phyloP scores from a whole-genome alignment of 1,140 invertebrate genomes.

The Grapholita molesta region DNA sequence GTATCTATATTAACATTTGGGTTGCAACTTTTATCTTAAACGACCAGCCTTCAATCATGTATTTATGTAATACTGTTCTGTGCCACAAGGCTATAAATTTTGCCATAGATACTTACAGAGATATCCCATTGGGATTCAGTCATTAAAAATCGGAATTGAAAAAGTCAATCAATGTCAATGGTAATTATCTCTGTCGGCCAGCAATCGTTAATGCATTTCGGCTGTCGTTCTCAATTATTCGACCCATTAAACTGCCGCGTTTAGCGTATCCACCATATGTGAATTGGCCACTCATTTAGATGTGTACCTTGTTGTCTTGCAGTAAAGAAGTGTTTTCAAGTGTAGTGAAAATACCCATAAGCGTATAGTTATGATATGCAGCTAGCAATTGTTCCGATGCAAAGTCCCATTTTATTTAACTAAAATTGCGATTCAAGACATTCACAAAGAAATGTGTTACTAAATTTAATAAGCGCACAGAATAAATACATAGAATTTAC shows the following conservation, averaged over 20 bases:
- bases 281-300: background rate
- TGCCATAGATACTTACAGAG: background rate
- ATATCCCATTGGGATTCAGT: background rate
- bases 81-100: background rate
- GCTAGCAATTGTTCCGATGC: background rate
- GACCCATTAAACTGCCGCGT: background rate
- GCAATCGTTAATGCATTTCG: constrained; percentile 16
- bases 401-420: background rate
- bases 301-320: background rate
- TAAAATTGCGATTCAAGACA: too few species aligned
- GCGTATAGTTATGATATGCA: background rate
- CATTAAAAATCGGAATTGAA: constrained; percentile 9
- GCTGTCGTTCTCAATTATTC: background rate
- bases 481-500: too few species aligned
- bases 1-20: too few species aligned
- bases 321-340: background rate
- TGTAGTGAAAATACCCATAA: background rate
- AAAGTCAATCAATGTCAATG: constrained; percentile 16
- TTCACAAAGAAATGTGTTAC: too few species aligned
- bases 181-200: background rate
- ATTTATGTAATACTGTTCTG: background rate
- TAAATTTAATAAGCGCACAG: too few species aligned
- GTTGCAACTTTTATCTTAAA: too few species aligned
- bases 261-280: background rate
- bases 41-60: too few species aligned